phyloP scores from a whole-genome alignment of 2,888 invertebrate species.

The Baccha elongata region DNA sequence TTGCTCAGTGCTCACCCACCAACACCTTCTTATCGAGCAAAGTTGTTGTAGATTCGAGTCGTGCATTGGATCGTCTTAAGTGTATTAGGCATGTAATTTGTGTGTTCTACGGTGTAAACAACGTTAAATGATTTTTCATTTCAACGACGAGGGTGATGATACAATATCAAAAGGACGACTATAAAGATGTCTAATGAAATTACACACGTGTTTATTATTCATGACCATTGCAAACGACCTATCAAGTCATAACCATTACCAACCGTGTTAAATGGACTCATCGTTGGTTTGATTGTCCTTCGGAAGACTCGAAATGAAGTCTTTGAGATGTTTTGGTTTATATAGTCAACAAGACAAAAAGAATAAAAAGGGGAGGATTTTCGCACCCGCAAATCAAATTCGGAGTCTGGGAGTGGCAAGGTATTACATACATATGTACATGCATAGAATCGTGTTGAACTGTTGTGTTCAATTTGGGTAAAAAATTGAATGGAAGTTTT shows the following conservation, averaged over 20 bases:
- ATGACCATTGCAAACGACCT: constrained; percentile 61
- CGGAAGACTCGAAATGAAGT: constrained; percentile 4
- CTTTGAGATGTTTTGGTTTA: constrained; percentile 12
- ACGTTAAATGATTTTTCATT: constrained; percentile 73
- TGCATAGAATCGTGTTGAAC: too few species aligned
- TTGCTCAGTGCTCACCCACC: constrained; percentile 24
- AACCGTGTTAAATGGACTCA: constrained; percentile 40
- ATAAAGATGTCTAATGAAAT: constrained; percentile 49
- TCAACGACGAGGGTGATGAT: constrained; percentile 69
- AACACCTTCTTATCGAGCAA: constrained; percentile 4
- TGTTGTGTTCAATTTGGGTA: too few species aligned
- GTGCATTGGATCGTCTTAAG: constrained; percentile 42
- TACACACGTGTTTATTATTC: constrained; percentile 66
- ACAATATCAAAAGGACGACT: constrained; percentile 49
- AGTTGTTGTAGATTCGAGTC: constrained; percentile 12
- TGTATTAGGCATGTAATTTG: constrained; percentile 73
- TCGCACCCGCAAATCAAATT: constrained; percentile 50
- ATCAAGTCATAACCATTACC: constrained; percentile 69
- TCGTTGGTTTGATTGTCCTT: background rate
- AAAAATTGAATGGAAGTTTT: background rate
- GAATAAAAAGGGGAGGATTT: constrained; percentile 45
- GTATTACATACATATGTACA: too few species aligned
- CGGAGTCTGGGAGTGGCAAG: background rate
- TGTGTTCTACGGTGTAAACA: constrained; percentile 72
- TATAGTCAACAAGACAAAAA: constrained; percentile 1